phyloP scores from a whole-genome alignment of 2,888 invertebrate species.

The Apamea crenata region DNA sequence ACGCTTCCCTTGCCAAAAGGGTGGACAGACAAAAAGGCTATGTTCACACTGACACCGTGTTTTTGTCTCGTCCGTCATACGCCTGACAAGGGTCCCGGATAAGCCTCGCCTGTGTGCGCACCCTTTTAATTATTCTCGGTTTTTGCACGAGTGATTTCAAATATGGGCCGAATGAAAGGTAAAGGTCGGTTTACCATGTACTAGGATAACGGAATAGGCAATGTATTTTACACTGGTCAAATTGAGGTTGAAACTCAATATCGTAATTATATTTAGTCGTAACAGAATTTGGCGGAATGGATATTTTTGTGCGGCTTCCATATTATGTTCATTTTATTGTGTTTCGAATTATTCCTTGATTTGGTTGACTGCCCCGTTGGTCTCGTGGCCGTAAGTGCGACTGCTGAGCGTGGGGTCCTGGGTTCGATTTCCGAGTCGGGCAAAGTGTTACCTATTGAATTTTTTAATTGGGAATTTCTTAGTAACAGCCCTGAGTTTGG shows the following conservation, averaged over 20 bases:
- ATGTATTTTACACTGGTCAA: constrained; percentile 19
- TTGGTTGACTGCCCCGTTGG: too few relatives aligned
- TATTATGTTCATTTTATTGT: not conserved
- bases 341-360: not conserved
- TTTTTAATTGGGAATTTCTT: too few relatives aligned
- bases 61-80: constrained; percentile 79
- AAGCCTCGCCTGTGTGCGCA: constrained; percentile 71
- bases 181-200: constrained; percentile 58
- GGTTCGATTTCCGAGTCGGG: too few relatives aligned
- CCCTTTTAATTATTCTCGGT: constrained; percentile 79
- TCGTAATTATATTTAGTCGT: not conserved
- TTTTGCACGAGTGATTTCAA: constrained; percentile 75
- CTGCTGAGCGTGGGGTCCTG: too few relatives aligned
- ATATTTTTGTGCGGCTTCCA: constrained; percentile 15
- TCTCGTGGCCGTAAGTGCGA: too few relatives aligned
- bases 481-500: not conserved
- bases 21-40: constrained; percentile 75
- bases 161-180: constrained; percentile 72
- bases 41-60: constrained; percentile 74
- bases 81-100: constrained; percentile 76
- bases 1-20: constrained; percentile 71
- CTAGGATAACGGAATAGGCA: constrained; percentile 24
- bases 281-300: not conserved
- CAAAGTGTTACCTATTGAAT: too few relatives aligned
- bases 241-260: constrained; percentile 20